Evolutionary conservation across 2,888 invertebrate genomes (phyloP).

Genomic region (Pseudoips prasinana): DNA sequence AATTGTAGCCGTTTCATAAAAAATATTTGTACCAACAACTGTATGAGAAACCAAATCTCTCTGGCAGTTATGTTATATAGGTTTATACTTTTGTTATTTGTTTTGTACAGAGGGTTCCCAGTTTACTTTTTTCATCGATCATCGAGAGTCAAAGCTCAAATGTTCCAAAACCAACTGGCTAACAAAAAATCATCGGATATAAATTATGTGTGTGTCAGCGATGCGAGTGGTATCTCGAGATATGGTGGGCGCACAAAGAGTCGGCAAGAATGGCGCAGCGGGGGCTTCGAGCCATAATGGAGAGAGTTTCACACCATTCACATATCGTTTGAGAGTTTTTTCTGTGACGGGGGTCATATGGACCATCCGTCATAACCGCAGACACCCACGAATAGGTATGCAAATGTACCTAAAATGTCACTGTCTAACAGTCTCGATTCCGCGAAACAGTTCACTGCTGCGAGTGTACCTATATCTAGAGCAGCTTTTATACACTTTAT

Average conservation of each 20-base stretch:
- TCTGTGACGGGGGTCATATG: constrained; percentile 54
- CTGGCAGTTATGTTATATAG: neutral
- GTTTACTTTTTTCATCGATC: constrained; percentile 50
- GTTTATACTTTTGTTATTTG: constrained; percentile 40
- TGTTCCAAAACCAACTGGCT: constrained; percentile 47
- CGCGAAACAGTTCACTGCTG: constrained; percentile 3
- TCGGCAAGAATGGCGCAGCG: constrained; percentile 61
- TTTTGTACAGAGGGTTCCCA: constrained; percentile 39
- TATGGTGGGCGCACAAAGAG: constrained; percentile 55
- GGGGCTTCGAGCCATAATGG: constrained; percentile 58
- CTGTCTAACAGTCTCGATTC: constrained; percentile 16
- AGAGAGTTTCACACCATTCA: constrained; percentile 68
- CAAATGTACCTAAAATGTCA: constrained; percentile 36
- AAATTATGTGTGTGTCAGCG: constrained; percentile 62
- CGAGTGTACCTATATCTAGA: no score
- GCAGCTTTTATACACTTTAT: no score
- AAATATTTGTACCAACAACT: constrained; percentile 45
- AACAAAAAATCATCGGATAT: constrained; percentile 57
- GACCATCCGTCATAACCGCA: constrained; percentile 52
- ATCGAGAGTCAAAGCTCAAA: constrained; percentile 45
- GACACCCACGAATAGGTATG: constrained; percentile 42
- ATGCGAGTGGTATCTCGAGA: constrained; percentile 38
- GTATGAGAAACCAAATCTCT: constrained; percentile 1
- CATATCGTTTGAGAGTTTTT: constrained; percentile 51
- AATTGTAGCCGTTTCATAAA: constrained; percentile 53